Evolutionary conservation across 64 coral and sea anemone species (phyloP), one percentile per base, ranked within the genome.

Genomic region (Hydrozoanthus tunicans): DNA sequence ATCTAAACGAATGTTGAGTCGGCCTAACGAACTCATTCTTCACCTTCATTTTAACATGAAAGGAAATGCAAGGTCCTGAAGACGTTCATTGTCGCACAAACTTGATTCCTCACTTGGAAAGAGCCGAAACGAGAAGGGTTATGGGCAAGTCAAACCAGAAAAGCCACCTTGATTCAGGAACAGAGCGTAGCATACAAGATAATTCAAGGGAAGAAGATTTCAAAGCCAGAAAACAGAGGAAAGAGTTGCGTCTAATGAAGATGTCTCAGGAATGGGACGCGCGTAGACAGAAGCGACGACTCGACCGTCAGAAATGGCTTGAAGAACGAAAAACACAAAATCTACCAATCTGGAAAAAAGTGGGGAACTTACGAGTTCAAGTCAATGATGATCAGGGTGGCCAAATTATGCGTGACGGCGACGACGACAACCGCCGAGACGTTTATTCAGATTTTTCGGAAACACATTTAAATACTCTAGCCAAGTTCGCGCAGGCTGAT

Each of bases 241-340:
- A 97, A 89, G 95, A 97, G 62, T 63, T 97, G 26, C 95, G 94
- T 83, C 91, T 97, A 3, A 89, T 97, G 92, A 97, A 97, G 75
- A 89, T 97, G 90, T 97, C 95, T 67, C 95, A 94, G 13, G 95
- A 97, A 81, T 97, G 95, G 95, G 92, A 97, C 74, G 84, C 90
- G 1, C 91, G 95, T 11, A 94, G 95, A 51, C 95, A 97, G 23
- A 94, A 97, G 61, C 89, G 95, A 12, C 81, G 92, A 5, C 53
- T 97, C 69, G 95, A 97, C 79, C 89, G 95, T 59, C 92, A 93
- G 7, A 93, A 97, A 43, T 97, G 95, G 95, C 92, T 97, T 24
- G 91, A 97, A 77, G 91, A 97, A 59, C 82, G 95, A 66, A 80
- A 82, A 92, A 92, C 93, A 56, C 89, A 97, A 77, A 94, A 94